These are phyloP conservation scores for Gortyna flavago DNA, from an alignment of 2,888 invertebrate species.

Conservation along the genomic window DNA sequence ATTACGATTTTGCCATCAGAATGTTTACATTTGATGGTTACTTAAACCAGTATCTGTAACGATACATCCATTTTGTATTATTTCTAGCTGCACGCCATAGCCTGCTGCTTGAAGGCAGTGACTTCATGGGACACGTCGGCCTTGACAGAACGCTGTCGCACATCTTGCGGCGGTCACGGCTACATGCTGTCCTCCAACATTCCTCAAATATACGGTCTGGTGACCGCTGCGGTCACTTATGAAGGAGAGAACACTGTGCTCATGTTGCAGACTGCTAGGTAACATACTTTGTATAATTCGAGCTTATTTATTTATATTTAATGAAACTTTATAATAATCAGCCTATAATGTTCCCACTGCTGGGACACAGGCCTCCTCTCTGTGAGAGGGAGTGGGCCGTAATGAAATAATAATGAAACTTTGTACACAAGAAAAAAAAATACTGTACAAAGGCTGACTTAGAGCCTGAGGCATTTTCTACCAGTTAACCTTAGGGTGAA, in stretches of 20 bases:
- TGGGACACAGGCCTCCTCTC: too few relatives aligned
- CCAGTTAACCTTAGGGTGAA: too few relatives aligned
- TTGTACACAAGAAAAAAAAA: too few relatives aligned
- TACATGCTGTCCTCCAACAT: constrained; percentile 96
- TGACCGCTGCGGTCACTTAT: constrained; percentile 97
- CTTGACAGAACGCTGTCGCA: constrained; percentile 94
- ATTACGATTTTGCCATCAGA: too few relatives aligned
- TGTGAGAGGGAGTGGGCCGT: too few relatives aligned
- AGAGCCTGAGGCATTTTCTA: too few relatives aligned
- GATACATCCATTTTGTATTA: not conserved
- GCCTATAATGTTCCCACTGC: too few relatives aligned
- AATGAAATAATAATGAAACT: too few relatives aligned
- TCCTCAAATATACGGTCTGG: constrained; percentile 94
- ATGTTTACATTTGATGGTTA: not conserved
- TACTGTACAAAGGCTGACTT: too few relatives aligned
- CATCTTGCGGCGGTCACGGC: constrained; percentile 98
- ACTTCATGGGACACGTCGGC: constrained; percentile 92
- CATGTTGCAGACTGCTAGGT: constrained; percentile 96
- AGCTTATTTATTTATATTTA: not conserved
- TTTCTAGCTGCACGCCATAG: constrained; percentile 94
- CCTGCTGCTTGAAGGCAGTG: constrained; percentile 97
- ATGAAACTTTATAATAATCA: too few relatives aligned
- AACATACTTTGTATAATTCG: constrained; percentile 6
- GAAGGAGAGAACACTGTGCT: constrained; percentile 99
- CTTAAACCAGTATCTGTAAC: not conserved